phyloP scores from a whole-genome alignment of 1,140 invertebrate genomes.

The Ostrea denselamellosa region DNA sequence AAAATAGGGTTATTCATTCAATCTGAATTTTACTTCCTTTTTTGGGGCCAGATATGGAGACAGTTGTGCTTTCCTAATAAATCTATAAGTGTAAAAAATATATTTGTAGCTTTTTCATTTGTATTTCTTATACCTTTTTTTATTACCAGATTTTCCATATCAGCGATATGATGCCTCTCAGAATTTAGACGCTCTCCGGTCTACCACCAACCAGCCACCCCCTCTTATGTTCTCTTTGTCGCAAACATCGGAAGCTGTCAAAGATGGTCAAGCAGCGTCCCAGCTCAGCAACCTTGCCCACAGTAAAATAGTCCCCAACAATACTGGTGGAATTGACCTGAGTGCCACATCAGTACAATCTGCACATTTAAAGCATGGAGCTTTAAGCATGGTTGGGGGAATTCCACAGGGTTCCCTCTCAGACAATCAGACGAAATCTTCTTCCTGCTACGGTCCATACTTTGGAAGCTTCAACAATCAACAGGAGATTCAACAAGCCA shows the following conservation, averaged over 20 bases:
- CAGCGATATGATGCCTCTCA: constrained; percentile 29
- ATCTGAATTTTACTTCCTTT: neutral
- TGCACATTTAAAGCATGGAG: neutral
- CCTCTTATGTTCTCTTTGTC: neutral
- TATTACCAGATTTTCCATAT: constrained; percentile 8
- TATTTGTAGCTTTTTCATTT: neutral
- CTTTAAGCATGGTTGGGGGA: neutral
- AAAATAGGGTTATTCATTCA: too few species aligned
- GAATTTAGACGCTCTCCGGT: neutral
- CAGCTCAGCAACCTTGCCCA: neutral
- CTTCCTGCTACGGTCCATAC: neutral
- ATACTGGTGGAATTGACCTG: constrained; percentile 16
- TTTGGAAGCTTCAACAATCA: constrained; percentile 23
- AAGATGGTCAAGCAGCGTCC: neutral
- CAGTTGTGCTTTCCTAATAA: neutral
- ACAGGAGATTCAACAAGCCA: neutral
- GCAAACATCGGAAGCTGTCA: neutral
- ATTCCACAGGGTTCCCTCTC: neutral
- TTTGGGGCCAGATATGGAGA: neutral
- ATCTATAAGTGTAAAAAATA: neutral
- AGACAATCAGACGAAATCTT: neutral
- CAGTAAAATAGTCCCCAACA: constrained; percentile 13
- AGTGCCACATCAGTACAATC: neutral
- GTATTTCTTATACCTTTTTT: neutral
- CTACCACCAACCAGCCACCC: neutral